Base-by-base conservation (phyloP, 2,797 vertebrate species). In the Leptatherina wallacei region DNA sequence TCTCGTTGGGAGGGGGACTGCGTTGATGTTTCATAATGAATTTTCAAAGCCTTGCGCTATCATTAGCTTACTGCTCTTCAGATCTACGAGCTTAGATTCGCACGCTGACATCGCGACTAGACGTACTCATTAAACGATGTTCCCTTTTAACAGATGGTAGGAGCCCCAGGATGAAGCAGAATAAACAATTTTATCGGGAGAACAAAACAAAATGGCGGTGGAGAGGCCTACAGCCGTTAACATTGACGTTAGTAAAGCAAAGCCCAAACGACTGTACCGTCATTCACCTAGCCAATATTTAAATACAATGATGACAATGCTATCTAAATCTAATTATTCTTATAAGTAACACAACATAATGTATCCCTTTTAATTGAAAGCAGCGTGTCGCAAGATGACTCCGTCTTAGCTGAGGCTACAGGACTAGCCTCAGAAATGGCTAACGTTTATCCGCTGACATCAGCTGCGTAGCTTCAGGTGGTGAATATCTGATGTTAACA, bases 191-290 rank as follows among this genome's bases (percentile, higher is more conserved):
- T 88, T 85, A 90, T 85, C 80, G 59, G 67, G 78, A 89, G 91
- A 93, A 94, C 92, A 91, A 94, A 94, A 95, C 94, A 95, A 95
- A 95, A 95, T 95, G 95, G 95, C 95, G 94, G 86, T 81, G 80
- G 69, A 69, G 60, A 79, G 92, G 92, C 90, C 93, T 83, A 56
- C 44, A 78, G 16, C 47, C 40, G 70, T 66, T 77, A 76, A 73
- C 61, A 30, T 20, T 68, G 12, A 65, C 65, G 64, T 49, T 22
- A 38, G 20, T 54, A 29, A 38, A 64, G 40, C 60, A 42, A 2
- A 66, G 24, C 51, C 29, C 13, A 1, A 18, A 30, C 3, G 0
- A 14, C 42, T 4, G 11, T 20, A 14, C 1, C n/a, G 33, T 1
- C 9, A 32, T 7, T 8, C 2, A 2, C 13, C 2, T 29, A 3